phyloP scores from a whole-genome alignment of 2,113 vertebrate genomes.

The Cacatua alba region DNA sequence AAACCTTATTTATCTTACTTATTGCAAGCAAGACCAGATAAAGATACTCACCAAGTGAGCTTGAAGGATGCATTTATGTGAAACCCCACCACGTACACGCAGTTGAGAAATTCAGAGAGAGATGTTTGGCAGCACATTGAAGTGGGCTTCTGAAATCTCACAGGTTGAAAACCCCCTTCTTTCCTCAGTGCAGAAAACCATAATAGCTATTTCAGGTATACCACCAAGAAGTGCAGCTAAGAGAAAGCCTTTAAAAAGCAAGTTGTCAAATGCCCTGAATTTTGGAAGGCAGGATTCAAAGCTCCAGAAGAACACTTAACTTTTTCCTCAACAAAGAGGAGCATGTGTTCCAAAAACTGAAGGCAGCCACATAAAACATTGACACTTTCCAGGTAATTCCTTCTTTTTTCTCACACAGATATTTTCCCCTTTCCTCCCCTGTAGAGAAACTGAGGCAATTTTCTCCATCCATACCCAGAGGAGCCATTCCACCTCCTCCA shows the following conservation, averaged over 20 bases:
- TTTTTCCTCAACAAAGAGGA: neutral
- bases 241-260: neutral
- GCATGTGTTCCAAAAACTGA: neutral
- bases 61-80: neutral
- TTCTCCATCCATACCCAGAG: neutral
- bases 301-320: neutral
- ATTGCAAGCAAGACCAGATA: neutral
- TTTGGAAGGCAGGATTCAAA: neutral
- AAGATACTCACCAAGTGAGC: neutral
- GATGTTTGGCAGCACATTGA: neutral
- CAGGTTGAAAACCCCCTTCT: neutral
- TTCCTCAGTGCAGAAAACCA: neutral
- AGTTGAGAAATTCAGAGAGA: neutral
- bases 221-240: neutral
- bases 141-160: neutral
- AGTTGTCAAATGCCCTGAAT: neutral
- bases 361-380: neutral
- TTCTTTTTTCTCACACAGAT: neutral
- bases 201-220: neutral
- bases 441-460: neutral
- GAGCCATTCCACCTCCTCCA: neutral
- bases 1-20: neutral
- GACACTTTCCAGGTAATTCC: neutral
- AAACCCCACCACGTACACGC: fast-evolving
- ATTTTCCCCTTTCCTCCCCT: neutral